Evolutionary conservation across 2,888 invertebrate species (phyloP), one percentile per base, ranked within the genome.

Genomic region (Chrysopilus asiliformis): DNA sequence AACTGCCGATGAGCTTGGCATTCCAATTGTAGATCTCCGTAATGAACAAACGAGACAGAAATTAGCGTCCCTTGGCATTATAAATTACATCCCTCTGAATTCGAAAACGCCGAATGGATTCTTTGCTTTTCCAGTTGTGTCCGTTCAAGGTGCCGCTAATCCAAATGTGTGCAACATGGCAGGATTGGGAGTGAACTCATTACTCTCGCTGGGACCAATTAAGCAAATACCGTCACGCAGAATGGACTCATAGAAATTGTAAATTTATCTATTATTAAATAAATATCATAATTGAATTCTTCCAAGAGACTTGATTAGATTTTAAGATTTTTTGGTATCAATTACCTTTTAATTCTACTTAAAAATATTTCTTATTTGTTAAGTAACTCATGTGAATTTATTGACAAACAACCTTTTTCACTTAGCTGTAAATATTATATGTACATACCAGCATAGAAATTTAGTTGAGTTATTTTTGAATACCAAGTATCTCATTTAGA

Each of bases 21-120:
- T 82, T 47, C 83, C 82, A 0, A 72, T 82, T 2, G 75, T 82
- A 0, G 81, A 82, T 51, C 55, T 82, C 17, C 75, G 76, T 31
- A 74, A 77, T 40, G 74, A 76, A 8, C 74, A 75, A 10, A 71
- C 75, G 16, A 58, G 79, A 33, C 70, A 71, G 47, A 68, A 76
- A 45, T 62, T 82, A 9, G 68, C 71, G 43, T 68, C 60, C 51
- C 63, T 81, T 50, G 82, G 82, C 27, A 78, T 82, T 43, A 72
- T 74, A 50, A 78, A 76, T 61, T 81, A 76, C 58, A 80, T 83
- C 48, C 81, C 82, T 1, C 53, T 82, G 42, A 76, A 76, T 2
- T 72, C 72, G 40, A 71, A 70, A 42, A 48, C 49, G 10, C 61
- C 68, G 0, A 71, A 69, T 24, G 76, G 77, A 4, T 72, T 72